Evolutionary conservation across 2,888 invertebrate genomes (phyloP), one percentile per base, ranked within the genome.

Genomic region (Pachydiplax longipennis): DNA sequence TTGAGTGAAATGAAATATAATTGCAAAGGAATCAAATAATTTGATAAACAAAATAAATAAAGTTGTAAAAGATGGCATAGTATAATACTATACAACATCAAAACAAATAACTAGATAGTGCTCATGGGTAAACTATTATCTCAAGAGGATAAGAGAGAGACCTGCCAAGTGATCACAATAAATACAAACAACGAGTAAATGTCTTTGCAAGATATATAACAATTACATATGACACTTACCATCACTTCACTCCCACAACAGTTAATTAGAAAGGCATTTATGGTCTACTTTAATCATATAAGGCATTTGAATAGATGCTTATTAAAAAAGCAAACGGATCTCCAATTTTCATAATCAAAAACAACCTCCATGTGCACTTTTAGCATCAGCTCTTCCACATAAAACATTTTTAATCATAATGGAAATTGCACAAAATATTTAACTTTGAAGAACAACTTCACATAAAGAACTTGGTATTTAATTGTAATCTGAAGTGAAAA

Each of bases 211-310:
- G 73, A 73, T 73, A 53, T 53, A 73, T 73, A 31, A 58, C 31
- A 18, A 87, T 53, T 40, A 65, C 6, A 37, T 4, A 87, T 65
- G 8, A 37, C 58, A 35, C 61, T 61, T 61, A 61, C 37, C 58
- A 58, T 58, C 87, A 37, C n/a, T 31, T 58, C 18, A 87, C 40
- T 37, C 61, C 73, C 87, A 87, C 35, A 61, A 37, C n/a, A 37
- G 61, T 87, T 87, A 87, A 15, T 61, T 65, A 87, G 58, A 61
- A 87, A 87, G 87, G 87, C 87, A 87, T 65, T 61, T 37, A 35
- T 87, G 87, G 87, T 87, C 48, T 87, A 87, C 37, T 87, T 61
- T 87, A 58, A 87, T 61, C 31, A 87, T 35, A 61, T 87, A 87
- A 87, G 87, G 61, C 87, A 87, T 87, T 65, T 61, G 37, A 31